Conservation (phyloP, 2,888 invertebrate species). For the Sminthurides aquaticus region DNA sequence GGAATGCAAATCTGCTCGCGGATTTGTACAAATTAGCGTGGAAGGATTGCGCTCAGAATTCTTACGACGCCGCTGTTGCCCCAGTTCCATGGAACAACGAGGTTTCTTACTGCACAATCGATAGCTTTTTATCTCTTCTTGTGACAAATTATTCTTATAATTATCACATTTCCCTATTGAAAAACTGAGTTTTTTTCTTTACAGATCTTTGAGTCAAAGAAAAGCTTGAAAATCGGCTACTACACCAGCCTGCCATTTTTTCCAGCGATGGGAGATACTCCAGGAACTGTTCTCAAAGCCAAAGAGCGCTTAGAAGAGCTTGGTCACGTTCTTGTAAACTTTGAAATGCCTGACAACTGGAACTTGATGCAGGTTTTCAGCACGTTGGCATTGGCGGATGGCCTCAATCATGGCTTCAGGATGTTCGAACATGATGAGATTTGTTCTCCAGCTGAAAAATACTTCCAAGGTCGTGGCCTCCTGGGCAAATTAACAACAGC, state of each 20-base stretch:
- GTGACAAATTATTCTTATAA: too few relatives aligned
- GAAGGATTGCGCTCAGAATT: background rate
- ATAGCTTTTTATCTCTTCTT: too few relatives aligned
- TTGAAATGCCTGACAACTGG: conserved; percentile 22
- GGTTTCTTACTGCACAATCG: too few relatives aligned
- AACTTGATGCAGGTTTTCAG: background rate
- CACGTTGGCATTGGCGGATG: background rate
- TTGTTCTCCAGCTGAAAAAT: background rate
- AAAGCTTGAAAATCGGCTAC: conserved; percentile 28
- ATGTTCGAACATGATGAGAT: conserved; percentile 2
- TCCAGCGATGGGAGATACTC: conserved; percentile 29
- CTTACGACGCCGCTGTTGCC: conserved; percentile 1
- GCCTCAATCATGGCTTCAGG: background rate
- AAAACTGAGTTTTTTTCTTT: background rate
- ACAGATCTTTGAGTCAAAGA: conserved; percentile 11
- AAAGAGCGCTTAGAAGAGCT: conserved; percentile 23
- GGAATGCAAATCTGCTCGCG: background rate
- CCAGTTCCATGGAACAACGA: conserved; percentile 10
- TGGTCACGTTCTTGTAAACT: conserved; percentile 28
- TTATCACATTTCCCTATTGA: too few relatives aligned
- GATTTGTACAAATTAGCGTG: conserved; percentile 4
- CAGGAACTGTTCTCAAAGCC: conserved; percentile 20
- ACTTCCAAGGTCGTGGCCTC: background rate
- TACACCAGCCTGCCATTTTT: conserved; percentile 26
- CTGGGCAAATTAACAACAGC: too few relatives aligned